These are phyloP conservation scores for Sanderia malayensis DNA, from an alignment of 30 jellyfish, hydroid and myxozoan genomes.

Conservation along the genomic window DNA sequence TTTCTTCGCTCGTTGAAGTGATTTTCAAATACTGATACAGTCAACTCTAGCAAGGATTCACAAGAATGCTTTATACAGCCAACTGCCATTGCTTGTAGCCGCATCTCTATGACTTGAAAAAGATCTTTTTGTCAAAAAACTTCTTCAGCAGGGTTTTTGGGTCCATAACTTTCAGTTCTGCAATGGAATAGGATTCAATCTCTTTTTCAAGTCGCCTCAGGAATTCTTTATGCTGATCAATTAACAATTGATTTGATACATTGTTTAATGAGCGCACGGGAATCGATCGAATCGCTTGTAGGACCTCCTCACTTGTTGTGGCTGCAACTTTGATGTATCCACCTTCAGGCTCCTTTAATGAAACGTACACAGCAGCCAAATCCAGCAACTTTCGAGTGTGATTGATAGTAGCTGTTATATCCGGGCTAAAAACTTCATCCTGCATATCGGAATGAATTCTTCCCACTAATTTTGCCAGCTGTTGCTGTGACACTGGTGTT, in stretches of 20 bases:
- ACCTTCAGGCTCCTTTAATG: slow-evolving; percentile 30
- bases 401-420: slow-evolving; percentile 15
- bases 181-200: slow-evolving; percentile 7
- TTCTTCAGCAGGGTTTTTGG: slow-evolving; percentile 18
- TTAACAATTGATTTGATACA: slow-evolving; percentile 6
- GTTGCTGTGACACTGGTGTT: slow-evolving; percentile 15
- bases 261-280: slow-evolving; percentile 28
- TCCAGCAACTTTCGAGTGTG: slow-evolving; percentile 26
- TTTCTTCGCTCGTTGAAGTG: slow-evolving; percentile 26
- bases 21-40: slow-evolving; percentile 29
- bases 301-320: slow-evolving; percentile 9
- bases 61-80: slow-evolving; percentile 20
- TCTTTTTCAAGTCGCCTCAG: slow-evolving; percentile 22
- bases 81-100: slow-evolving; percentile 28
- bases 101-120: slow-evolving; percentile 33
- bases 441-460: slow-evolving; percentile 25
- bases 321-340: slow-evolving; percentile 32
- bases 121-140: slow-evolving; percentile 22
- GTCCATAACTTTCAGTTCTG: slow-evolving; percentile 24
- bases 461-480: slow-evolving; percentile 13
- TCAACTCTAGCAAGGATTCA: slow-evolving; percentile 37
- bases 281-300: slow-evolving; percentile 30
- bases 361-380: slow-evolving; percentile 14
- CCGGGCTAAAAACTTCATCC: slow-evolving; percentile 36
- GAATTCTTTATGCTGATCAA: slow-evolving; percentile 4